phyloP scores from a whole-genome alignment of 2,888 invertebrate genomes.

The Xanthorhoe spadicearia region DNA sequence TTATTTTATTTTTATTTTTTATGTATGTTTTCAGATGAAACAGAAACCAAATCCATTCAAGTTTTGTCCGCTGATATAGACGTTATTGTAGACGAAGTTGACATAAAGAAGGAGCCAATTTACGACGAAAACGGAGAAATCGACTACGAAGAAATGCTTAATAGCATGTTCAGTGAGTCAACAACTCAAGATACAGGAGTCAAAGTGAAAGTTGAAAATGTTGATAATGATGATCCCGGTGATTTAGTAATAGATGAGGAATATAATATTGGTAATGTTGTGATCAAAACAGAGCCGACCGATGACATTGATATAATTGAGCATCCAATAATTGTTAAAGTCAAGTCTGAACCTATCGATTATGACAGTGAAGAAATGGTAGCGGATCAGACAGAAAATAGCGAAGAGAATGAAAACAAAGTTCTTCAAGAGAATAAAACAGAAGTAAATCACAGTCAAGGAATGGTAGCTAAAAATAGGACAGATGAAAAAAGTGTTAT shows the following conservation, averaged over 20 bases:
- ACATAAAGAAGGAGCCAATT: slow-evolving; percentile 19
- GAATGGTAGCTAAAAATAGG: too few species aligned
- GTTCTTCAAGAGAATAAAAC: neutral
- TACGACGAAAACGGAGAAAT: slow-evolving; percentile 15
- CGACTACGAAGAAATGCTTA: slow-evolving; percentile 31
- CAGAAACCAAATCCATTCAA: neutral
- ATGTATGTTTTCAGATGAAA: slow-evolving; percentile 3
- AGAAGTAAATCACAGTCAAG: too few species aligned
- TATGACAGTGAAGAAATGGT: neutral
- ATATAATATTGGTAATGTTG: slow-evolving; percentile 6
- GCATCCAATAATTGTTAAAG: neutral
- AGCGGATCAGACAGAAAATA: slow-evolving; percentile 3
- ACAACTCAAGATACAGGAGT: neutral
- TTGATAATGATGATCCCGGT: neutral
- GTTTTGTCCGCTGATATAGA: slow-evolving; percentile 3
- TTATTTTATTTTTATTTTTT: too few species aligned
- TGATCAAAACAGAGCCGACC: slow-evolving; percentile 34
- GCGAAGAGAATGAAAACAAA: neutral
- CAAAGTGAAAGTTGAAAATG: neutral
- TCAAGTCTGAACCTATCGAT: slow-evolving; percentile 26
- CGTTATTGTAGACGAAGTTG: slow-evolving; percentile 18
- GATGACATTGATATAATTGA: slow-evolving; percentile 37
- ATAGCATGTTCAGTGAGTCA: slow-evolving; percentile 28
- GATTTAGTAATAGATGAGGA: neutral
- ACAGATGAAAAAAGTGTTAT: too few species aligned